Evolutionary conservation across 2,797 vertebrate genomes (phyloP), one percentile per base, ranked within the genome.

Genomic region (Anguilla marmorata): DNA sequence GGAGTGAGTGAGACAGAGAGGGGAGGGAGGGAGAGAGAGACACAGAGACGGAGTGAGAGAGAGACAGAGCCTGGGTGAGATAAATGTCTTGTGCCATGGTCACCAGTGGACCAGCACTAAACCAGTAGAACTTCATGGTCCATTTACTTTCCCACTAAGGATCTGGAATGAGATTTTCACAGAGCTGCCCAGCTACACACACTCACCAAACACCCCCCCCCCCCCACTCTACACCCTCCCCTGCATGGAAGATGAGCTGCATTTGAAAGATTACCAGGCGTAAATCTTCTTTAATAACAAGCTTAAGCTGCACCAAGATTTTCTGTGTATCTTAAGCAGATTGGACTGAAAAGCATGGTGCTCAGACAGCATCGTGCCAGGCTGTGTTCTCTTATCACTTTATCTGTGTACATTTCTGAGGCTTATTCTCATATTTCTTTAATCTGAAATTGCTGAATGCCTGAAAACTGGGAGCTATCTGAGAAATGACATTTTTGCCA

Each of bases 221-320:
- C 8, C 4, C 63, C 63, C 66, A 8, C 7, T 9, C 54, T 37
- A 0, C 54, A 56, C 16, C 54, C 66, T 6, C 27, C 3, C 66
- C n/a, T 52, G 54, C n/a, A 56, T 56, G 83, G 50, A 41, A 48
- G 50, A 85, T 85, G 83, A 30, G 48, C 50, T 85, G 50, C 56
- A 58, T 58, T 37, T 85, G 30, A 33, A 37, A 60, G 84, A 85
- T 85, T 85, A 85, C 5, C 84, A 56, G 56, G 27, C 83, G 27
- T 58, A 85, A 85, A 85, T 54, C 83, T 58, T 33, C 80, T 84
- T 85, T 85, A 85, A 85, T 85, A 27, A 56, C 83, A 54, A 58
- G 83, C 50, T 52, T 56, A 85, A 85, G 83, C 83, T 85, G 83
- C n/a, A 7, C 48, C 6, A 58, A 85, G 54, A 85, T 85, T 58